phyloP scores from a whole-genome alignment of 2,888 invertebrate genomes.

The Cepaea hortensis region DNA sequence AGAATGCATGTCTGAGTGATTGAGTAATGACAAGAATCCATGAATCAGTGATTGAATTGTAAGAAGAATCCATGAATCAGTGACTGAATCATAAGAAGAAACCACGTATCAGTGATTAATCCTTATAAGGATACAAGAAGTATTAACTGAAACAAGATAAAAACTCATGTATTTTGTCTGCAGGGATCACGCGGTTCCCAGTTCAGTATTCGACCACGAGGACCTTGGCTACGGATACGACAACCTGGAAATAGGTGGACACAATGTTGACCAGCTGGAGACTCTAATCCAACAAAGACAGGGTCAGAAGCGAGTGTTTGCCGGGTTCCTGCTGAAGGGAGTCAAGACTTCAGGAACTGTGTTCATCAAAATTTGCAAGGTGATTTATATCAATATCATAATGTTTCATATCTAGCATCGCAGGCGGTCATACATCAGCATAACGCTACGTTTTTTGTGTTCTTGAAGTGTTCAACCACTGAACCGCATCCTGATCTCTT shows the following conservation, averaged over 20 bases:
- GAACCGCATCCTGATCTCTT: background rate
- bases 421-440: background rate
- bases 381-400: background rate
- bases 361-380: constrained; percentile 45
- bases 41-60: background rate
- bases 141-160: background rate
- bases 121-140: background rate
- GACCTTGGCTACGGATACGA: constrained; percentile 54
- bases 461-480: background rate
- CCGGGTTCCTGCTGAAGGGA: constrained; percentile 55
- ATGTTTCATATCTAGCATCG: background rate
- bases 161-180: background rate
- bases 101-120: background rate
- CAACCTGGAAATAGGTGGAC: constrained; percentile 55
- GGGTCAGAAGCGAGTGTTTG: constrained; percentile 50
- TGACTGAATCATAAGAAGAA: background rate
- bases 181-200: constrained; percentile 48
- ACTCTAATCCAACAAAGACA: constrained; percentile 41
- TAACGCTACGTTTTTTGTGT: background rate
- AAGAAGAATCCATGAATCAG: background rate
- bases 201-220: constrained; percentile 52
- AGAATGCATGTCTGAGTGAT: too few relatives aligned
- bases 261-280: constrained; percentile 56
- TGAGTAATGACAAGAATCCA: too few relatives aligned
- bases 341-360: constrained; percentile 54